Evolutionary conservation across 2,888 invertebrate species (phyloP), one percentile per base, ranked within the genome.

Genomic region (Augiades crinisus): DNA sequence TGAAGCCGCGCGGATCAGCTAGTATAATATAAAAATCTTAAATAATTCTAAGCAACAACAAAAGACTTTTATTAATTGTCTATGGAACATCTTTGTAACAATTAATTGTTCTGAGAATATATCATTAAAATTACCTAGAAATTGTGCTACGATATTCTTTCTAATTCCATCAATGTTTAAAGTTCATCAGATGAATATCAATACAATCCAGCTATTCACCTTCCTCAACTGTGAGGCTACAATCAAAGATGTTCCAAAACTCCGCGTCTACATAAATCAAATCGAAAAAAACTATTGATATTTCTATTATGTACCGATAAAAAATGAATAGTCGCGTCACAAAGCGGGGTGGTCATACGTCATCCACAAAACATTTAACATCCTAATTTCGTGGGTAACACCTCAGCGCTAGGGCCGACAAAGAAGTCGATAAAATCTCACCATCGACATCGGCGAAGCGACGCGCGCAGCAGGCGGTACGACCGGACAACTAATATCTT

Each of bases 301-400:
- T 83, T 78, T 84, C 83, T 80, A 83, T 83, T 83, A 81, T 70
- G 62, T 59, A 59, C 8, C 34, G 56, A 60, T 60, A 61, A 64
- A 58, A 60, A 64, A 63, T 57, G 53, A 53, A 62, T 59, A 55
- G 56, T 57, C 58, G 58, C 54, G 54, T 65, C 66, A 78, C 76
- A 78, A 78, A 70, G 75, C 76, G 72, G 64, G 66, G 63, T 64
- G 74, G 72, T 75, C 73, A 78, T 86, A 86, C 81, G 84, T 88
- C 88, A 86, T 83, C 81, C 67, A 81, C 81, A 78, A 81, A 78
- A 83, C 83, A 81, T 82, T 80, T 81, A 84, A 86, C 82, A 86
- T 84, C 83, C 79, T 87, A 85, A 88, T 88, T 85, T 81, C 72
- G 77, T 78, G 82, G 75, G 84, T 85, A 83, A 86, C 84, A 87